Evolutionary conservation across 2,797 vertebrate genomes (phyloP).

Genomic region (Sandelia bainsii): DNA sequence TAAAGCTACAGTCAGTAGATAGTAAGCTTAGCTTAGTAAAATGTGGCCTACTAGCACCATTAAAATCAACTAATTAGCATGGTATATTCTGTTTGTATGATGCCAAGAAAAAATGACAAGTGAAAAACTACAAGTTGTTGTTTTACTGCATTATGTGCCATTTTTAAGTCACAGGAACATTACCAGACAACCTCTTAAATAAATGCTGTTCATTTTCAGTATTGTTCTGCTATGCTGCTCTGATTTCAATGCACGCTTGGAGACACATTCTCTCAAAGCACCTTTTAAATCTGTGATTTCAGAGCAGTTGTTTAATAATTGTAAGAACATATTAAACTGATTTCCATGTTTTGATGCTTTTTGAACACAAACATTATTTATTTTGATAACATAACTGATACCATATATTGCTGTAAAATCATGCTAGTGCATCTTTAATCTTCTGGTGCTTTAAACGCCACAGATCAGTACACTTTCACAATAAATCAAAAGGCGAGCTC

Average conservation of each 20-base stretch:
- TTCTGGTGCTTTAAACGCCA: constrained; percentile 45
- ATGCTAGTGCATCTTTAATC: constrained; percentile 46
- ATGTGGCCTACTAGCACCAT: background rate
- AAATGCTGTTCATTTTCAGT: constrained; percentile 1
- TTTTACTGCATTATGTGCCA: background rate
- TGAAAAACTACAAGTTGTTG: background rate
- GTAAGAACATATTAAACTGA: background rate
- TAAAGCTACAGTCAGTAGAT: background rate
- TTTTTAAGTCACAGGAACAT: background rate
- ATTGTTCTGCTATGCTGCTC: constrained; percentile 6
- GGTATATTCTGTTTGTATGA: background rate
- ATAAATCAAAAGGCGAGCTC: constrained; percentile 61
- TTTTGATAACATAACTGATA: constrained; percentile 15
- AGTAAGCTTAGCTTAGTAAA: background rate
- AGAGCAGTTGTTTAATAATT: constrained; percentile 5
- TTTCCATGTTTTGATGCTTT: background rate
- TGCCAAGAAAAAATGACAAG: background rate
- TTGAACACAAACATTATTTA: constrained; percentile 19
- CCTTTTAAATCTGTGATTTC: constrained; percentile 22
- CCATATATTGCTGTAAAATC: constrained; percentile 24
- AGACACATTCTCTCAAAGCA: constrained; percentile 17
- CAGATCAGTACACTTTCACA: constrained; percentile 47
- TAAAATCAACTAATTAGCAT: background rate
- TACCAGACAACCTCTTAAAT: constrained; percentile 12
- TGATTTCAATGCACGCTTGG: constrained; percentile 18